Evolutionary conservation across 2,113 vertebrate species (phyloP).

Genomic region (Circaetus cinerascens): DNA sequence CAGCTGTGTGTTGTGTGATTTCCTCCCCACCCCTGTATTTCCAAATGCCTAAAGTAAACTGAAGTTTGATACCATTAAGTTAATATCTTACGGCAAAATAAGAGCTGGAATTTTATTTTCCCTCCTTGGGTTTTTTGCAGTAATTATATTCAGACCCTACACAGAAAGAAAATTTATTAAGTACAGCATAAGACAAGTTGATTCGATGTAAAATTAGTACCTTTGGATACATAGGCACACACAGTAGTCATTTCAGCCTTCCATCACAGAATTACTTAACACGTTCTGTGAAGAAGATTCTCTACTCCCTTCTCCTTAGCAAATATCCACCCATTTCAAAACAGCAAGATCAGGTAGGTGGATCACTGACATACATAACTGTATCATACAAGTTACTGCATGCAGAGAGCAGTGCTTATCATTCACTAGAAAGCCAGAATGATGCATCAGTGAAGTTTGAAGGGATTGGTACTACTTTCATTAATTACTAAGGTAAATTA

Average conservation of each 20-base stretch:
- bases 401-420: neutral
- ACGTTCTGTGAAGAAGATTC: neutral
- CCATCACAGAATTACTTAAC: neutral
- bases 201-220: neutral
- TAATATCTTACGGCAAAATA: neutral
- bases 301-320: neutral
- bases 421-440: neutral
- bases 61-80: neutral
- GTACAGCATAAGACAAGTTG: neutral
- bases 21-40: neutral
- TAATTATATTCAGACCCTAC: neutral
- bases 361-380: neutral
- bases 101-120: neutral
- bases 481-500: neutral
- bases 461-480: neutral
- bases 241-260: neutral
- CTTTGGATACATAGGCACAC: neutral
- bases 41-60: neutral
- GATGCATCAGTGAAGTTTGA: neutral
- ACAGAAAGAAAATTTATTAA: neutral
- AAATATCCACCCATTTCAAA: neutral
- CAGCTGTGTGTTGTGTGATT: neutral
- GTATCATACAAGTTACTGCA: neutral
- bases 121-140: neutral
- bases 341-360: neutral